Conservation (phyloP, 1,140 invertebrate genomes). For the Littorina saxatilis region DNA sequence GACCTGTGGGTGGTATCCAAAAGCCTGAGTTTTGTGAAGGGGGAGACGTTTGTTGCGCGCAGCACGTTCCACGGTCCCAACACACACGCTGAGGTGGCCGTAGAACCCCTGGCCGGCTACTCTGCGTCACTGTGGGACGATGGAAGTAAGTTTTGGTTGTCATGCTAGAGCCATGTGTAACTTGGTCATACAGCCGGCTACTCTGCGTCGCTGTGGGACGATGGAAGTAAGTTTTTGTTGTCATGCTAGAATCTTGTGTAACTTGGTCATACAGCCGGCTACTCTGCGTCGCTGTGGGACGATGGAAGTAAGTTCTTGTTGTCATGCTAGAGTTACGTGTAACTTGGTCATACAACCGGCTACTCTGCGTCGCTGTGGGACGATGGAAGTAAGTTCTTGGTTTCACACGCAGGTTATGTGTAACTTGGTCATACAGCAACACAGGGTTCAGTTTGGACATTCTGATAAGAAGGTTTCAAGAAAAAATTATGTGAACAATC, state of each 20-base stretch:
- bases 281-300: slow-evolving; percentile 63
- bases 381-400: slow-evolving; percentile 51
- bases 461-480: too few species aligned
- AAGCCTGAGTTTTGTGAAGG: slow-evolving; percentile 54
- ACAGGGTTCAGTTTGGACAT: too few species aligned
- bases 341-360: too few species aligned
- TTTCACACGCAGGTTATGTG: too few species aligned
- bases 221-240: slow-evolving; percentile 49
- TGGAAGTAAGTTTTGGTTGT: slow-evolving; percentile 47
- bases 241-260: too few species aligned
- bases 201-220: slow-evolving; percentile 63
- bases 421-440: too few species aligned
- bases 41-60: slow-evolving; percentile 59
- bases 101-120: slow-evolving; percentile 61
- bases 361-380: slow-evolving; percentile 65
- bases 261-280: too few species aligned
- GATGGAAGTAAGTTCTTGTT: slow-evolving; percentile 51
- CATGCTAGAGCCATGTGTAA: too few species aligned
- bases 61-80: slow-evolving; percentile 67
- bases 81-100: slow-evolving; percentile 60
- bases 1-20: slow-evolving; percentile 67
- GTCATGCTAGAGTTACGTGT: too few species aligned
- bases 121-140: slow-evolving; percentile 64
- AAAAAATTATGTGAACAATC: too few species aligned
- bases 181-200: too few species aligned